Evolutionary conservation across 2,888 invertebrate species (phyloP).

Genomic region (Aspidiotus destructor): DNA sequence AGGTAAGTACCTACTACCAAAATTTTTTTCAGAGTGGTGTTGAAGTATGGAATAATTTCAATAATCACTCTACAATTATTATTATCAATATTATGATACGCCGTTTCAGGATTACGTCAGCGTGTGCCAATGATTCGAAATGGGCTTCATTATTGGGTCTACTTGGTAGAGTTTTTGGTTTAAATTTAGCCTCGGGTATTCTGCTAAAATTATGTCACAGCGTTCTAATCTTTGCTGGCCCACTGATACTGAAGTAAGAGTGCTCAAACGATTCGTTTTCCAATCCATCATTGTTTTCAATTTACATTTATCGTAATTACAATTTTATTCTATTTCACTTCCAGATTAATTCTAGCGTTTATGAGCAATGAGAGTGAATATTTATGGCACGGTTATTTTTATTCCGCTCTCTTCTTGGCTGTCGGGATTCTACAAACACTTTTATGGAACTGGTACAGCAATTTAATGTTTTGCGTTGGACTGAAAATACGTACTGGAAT

Average conservation of each 20-base stretch:
- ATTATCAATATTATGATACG: too few relatives aligned
- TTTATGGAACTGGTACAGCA: conserved; percentile 49
- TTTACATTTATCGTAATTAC: too few relatives aligned
- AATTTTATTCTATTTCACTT: too few relatives aligned
- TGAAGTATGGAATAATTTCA: neutral
- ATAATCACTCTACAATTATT: too few relatives aligned
- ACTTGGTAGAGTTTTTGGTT: conserved; percentile 76
- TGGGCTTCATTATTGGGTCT: conserved; percentile 72
- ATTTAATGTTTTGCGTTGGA: conserved; percentile 48
- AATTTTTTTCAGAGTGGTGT: conserved; percentile 7
- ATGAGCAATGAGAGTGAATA: conserved; percentile 38
- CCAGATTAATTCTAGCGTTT: too few relatives aligned
- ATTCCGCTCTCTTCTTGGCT: conserved; percentile 47
- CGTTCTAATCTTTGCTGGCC: conserved; percentile 76
- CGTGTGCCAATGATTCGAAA: conserved; percentile 5
- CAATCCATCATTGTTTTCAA: too few relatives aligned
- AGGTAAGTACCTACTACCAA: too few relatives aligned
- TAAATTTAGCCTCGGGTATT: conserved; percentile 76
- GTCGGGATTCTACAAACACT: conserved; percentile 47
- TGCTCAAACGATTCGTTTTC: too few relatives aligned
- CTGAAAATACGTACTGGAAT: conserved; percentile 49
- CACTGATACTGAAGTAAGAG: conserved; percentile 71
- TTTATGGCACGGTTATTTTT: conserved; percentile 51
- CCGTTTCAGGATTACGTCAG: too few relatives aligned
- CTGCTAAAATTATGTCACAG: conserved; percentile 74